Evolutionary conservation across 2,113 vertebrate species (phyloP).

Genomic region (Phocoena phocoena): DNA sequence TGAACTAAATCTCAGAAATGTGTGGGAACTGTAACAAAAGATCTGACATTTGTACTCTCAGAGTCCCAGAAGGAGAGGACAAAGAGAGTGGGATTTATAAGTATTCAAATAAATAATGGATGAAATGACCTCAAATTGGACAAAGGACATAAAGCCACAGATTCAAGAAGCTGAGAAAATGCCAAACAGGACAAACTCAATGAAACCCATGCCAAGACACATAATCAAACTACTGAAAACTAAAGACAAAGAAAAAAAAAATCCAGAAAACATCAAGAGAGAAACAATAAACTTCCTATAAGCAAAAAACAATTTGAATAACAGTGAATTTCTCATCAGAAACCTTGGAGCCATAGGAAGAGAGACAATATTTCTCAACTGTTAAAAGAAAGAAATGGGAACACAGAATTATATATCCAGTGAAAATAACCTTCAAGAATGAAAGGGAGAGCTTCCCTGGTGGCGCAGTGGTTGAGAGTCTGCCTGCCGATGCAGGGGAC

Average conservation of each 20-base stretch:
- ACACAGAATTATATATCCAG: not conserved
- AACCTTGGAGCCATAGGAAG: not conserved
- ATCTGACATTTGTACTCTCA: not conserved
- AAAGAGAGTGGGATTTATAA: not conserved
- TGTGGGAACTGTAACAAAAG: not conserved
- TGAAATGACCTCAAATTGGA: not conserved
- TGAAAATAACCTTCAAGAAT: not conserved
- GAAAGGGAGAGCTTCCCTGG: no score
- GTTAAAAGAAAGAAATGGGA: not conserved
- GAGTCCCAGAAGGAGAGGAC: not conserved
- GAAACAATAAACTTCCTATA: not conserved
- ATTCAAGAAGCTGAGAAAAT: no score
- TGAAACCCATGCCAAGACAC: no score
- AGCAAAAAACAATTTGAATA: not conserved
- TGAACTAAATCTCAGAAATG: not conserved
- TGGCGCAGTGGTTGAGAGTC: no score
- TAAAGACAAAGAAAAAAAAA: not conserved
- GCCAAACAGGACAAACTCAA: no score
- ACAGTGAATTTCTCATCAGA: not conserved
- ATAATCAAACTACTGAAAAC: not conserved
- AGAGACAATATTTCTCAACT: not conserved
- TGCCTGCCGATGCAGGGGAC: no score
- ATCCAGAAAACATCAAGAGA: not conserved
- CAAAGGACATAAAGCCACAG: not conserved
- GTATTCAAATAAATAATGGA: not conserved